Evolutionary conservation across 1,140 invertebrate genomes (phyloP), one percentile per base, ranked within the genome.

Genomic region (Cotesia vestalis): DNA sequence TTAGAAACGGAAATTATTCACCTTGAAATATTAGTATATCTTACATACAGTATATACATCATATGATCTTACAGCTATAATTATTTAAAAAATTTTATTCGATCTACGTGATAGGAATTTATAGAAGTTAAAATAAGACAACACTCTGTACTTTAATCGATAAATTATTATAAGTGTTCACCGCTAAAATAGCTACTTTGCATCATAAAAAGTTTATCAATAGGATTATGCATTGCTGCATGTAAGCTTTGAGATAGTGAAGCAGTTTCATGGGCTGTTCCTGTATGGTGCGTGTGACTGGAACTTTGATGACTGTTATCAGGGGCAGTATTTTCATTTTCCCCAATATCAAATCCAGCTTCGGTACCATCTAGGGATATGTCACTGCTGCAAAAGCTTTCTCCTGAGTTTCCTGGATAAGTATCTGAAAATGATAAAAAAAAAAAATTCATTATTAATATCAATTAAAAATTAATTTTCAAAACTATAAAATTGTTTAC

Each of bases 121-220:
- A 40, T 40, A 8, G 9, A 40, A 40, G 38, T 40, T 4, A 40
- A 40, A 40, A 8, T 9, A 5, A 40, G 2, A 40, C 38, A 40
- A 8, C 4, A 40, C 5, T 40, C 9, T 9, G 9, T 40, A 9
- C 5, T 40, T 40, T 38, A 2, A 36, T 35, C 11, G 66, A 63
- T 20, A 53, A 53, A 52, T 62, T 75, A 77, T 84, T 79, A 85
- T 77, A 81, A 79, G 46, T 91, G 90, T 79, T 92, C 91, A 71
- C 90, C 90, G 80, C 90, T 93, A 82, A 98, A 98, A 84, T 98
- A 98, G 46, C 94, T 96, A 86, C 94, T 96, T 85, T 97, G 95
- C 97, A 99, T 99, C 78, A 97, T 93, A 88, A 98, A 99, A 60
- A 98, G 90, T 88, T 98, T 98, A 85, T 99, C 96, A 76, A 99